Percentiles rank a stretch among this genome's conserved stretches.
Conservation (phyloP, 2,113 vertebrate genomes). For the Thermophis baileyi region DNA sequence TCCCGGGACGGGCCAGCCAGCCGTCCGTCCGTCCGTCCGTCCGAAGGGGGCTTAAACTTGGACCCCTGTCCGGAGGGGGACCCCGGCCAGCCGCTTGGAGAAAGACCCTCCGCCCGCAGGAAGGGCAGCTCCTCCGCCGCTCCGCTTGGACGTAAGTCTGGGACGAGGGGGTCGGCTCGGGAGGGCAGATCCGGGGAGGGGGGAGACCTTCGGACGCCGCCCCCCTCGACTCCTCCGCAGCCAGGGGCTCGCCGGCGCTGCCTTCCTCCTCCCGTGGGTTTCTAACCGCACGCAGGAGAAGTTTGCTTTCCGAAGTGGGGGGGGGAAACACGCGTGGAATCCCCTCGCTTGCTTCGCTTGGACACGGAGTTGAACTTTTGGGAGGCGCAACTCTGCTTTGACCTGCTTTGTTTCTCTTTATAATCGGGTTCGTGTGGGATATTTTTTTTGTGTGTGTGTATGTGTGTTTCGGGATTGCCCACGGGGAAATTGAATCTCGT, state of each 20-base stretch:
- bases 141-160: background rate
- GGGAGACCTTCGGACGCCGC: no score
- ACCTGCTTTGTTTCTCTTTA: background rate
- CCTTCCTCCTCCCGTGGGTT: background rate
- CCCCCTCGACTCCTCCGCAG: no score
- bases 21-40: no score
- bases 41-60: no score
- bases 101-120: background rate
- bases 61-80: no score
- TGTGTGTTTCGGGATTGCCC: background rate
- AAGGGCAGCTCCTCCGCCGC: background rate
- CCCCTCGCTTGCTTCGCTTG: no score
- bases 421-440: no score
- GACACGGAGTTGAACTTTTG: background rate
- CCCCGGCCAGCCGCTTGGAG: no score
- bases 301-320: background rate
- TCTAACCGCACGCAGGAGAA: background rate
- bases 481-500: background rate
- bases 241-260: no score
- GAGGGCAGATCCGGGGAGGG: no score
- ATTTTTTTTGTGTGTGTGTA: accelerated
- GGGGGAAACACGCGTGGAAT: background rate
- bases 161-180: no score
- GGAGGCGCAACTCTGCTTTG: background rate
- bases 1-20: background rate